These are phyloP conservation scores for Gymnocheta viridis DNA, from an alignment of 2,888 invertebrate species.

Conservation along the genomic window DNA sequence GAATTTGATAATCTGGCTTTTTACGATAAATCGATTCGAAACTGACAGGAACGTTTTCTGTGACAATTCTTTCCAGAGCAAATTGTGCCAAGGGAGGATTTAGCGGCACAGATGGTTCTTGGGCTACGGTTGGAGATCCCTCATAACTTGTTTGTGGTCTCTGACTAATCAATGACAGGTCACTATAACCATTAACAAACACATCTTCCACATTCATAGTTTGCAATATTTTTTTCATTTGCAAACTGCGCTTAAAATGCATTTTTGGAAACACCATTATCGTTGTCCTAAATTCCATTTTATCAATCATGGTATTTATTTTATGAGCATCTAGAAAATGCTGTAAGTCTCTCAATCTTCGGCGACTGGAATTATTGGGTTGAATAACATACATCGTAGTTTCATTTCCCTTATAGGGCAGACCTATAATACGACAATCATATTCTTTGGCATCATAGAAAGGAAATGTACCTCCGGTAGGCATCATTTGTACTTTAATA, in stretches of 20 bases:
- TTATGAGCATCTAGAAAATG: constrained; percentile 81
- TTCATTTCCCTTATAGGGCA: constrained; percentile 86
- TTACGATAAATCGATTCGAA: constrained; percentile 37
- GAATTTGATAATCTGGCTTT: constrained; percentile 5
- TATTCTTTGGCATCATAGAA: constrained; percentile 81
- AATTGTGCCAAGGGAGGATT: neutral
- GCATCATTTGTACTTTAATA: constrained; percentile 85
- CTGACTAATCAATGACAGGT: constrained; percentile 86
- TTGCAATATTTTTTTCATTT: constrained; percentile 84
- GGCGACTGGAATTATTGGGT: constrained; percentile 83
- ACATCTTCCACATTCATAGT: constrained; percentile 85
- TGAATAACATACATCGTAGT: constrained; percentile 86
- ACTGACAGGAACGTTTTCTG: neutral
- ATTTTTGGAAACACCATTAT: constrained; percentile 87
- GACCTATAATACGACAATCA: constrained; percentile 85
- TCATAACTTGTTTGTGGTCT: neutral
- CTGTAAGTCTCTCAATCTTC: constrained; percentile 82
- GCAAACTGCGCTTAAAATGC: constrained; percentile 85
- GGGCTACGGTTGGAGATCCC: neutral
- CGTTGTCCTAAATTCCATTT: constrained; percentile 80
- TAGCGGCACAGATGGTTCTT: neutral
- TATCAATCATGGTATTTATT: constrained; percentile 80
- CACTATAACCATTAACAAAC: constrained; percentile 85
- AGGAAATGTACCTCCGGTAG: constrained; percentile 84
- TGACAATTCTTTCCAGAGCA: neutral